phyloP scores from a whole-genome alignment of 2,113 vertebrate genomes.

The Columba janthina region DNA sequence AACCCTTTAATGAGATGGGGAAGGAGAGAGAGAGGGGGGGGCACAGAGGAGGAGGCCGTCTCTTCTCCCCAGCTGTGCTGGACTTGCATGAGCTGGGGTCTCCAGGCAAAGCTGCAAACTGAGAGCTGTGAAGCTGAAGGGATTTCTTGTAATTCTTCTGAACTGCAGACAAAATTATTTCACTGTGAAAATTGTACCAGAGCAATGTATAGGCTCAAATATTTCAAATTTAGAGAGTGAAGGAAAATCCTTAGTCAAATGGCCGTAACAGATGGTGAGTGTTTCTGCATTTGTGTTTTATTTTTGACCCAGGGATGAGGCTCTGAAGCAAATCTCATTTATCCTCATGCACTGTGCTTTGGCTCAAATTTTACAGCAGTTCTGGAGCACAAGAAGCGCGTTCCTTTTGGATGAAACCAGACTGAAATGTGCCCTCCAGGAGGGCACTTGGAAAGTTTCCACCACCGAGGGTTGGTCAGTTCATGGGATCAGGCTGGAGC shows the following conservation, averaged over 20 bases:
- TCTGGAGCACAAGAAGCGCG: neutral
- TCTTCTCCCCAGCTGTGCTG: neutral
- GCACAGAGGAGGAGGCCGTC: neutral
- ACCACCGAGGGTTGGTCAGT: neutral
- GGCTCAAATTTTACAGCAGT: neutral
- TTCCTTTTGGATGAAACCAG: neutral
- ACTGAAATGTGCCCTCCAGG: neutral
- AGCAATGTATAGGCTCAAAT: neutral
- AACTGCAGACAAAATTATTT: conserved; percentile 26
- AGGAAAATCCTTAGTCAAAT: neutral
- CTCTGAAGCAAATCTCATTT: neutral
- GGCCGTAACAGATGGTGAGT: neutral
- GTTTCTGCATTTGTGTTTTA: conserved; percentile 3
- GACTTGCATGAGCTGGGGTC: neutral
- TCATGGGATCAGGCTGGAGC: neutral
- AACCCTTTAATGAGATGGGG: neutral
- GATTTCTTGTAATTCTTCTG: conserved; percentile 27
- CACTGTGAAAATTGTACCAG: neutral
- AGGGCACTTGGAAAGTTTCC: neutral
- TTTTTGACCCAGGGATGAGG: neutral
- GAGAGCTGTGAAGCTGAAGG: neutral
- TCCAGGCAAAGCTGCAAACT: neutral
- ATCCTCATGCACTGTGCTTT: neutral
- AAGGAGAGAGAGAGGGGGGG: neutral
- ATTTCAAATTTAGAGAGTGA: neutral